Conservation (phyloP, 2,113 vertebrate species). For the Naja naja region DNA sequence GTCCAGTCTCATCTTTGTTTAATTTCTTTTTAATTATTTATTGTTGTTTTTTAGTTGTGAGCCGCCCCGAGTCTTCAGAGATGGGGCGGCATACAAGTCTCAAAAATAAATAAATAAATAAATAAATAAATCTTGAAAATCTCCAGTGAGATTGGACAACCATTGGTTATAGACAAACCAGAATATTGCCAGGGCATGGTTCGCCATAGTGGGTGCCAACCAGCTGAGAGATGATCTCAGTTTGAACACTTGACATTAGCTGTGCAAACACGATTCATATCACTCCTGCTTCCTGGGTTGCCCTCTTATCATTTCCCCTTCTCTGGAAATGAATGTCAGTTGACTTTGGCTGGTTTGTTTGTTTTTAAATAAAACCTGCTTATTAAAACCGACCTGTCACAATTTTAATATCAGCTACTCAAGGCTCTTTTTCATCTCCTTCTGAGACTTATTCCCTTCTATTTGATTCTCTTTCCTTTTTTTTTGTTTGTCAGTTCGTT, state of each 20-base stretch:
- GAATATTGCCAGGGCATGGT: not conserved
- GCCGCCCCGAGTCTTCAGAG: too few relatives aligned
- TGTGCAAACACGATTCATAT: not conserved
- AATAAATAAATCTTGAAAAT: too few relatives aligned
- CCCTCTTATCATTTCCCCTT: not conserved
- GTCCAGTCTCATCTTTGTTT: not conserved
- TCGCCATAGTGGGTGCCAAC: not conserved
- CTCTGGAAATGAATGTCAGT: conserved; percentile 11
- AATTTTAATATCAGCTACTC: conserved; percentile 19
- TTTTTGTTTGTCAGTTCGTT: conserved; percentile 1
- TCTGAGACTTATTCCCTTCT: not conserved
- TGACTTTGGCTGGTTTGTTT: not conserved
- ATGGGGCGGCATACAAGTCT: too few relatives aligned
- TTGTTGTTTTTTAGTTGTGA: too few relatives aligned
- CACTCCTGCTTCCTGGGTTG: not conserved
- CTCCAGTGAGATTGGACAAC: not conserved
- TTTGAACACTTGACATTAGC: not conserved
- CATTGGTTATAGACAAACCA: not conserved
- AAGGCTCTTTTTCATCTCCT: not conserved
- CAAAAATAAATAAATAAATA: too few relatives aligned
- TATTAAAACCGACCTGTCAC: conserved; percentile 30
- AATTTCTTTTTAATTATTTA: too few relatives aligned
- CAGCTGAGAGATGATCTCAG: not conserved
- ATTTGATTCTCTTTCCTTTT: not conserved
- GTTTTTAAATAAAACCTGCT: not conserved